These are phyloP conservation scores for Drosophila leontia DNA, from an alignment of 1,140 invertebrate genomes.

Conservation along the genomic window DNA sequence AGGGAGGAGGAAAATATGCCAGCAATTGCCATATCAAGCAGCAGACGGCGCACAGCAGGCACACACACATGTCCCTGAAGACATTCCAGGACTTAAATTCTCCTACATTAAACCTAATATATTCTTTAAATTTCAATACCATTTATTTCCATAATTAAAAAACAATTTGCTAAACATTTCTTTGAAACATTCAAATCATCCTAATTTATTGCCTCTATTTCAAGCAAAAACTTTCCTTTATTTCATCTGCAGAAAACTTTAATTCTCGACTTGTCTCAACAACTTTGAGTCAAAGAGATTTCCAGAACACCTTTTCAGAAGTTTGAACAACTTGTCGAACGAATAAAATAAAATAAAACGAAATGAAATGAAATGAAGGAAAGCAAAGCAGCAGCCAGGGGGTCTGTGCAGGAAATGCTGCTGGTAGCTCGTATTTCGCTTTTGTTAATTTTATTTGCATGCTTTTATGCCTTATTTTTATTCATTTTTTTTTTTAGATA, in stretches of 20 bases:
- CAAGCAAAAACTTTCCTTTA: background rate
- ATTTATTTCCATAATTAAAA: background rate
- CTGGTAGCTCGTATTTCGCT: conserved; percentile 41
- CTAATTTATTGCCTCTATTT: conserved; percentile 9
- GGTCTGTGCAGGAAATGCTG: conserved; percentile 7
- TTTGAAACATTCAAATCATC: conserved; percentile 2
- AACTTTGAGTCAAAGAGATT: conserved; percentile 38
- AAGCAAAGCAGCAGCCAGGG: background rate
- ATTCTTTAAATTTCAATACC: background rate
- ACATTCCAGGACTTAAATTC: background rate
- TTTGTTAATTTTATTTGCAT: conserved; percentile 81
- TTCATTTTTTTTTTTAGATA: conserved; percentile 63
- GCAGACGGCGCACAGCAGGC: conserved; percentile 3
- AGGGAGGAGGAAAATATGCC: conserved; percentile 5
- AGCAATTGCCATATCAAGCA: conserved; percentile 30
- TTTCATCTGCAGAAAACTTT: conserved; percentile 1
- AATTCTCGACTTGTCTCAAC: conserved; percentile 20
- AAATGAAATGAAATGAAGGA: conserved; percentile 16
- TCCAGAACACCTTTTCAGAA: conserved; percentile 43
- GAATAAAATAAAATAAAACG: conserved; percentile 17
- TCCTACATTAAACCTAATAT: background rate
- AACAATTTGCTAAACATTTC: no score
- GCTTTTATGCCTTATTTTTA: conserved; percentile 72
- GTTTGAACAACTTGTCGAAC: conserved; percentile 33
- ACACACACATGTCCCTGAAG: background rate